Evolutionary conservation across 1,140 invertebrate genomes (phyloP).

Genomic region (Neotoxoptera formosana): DNA sequence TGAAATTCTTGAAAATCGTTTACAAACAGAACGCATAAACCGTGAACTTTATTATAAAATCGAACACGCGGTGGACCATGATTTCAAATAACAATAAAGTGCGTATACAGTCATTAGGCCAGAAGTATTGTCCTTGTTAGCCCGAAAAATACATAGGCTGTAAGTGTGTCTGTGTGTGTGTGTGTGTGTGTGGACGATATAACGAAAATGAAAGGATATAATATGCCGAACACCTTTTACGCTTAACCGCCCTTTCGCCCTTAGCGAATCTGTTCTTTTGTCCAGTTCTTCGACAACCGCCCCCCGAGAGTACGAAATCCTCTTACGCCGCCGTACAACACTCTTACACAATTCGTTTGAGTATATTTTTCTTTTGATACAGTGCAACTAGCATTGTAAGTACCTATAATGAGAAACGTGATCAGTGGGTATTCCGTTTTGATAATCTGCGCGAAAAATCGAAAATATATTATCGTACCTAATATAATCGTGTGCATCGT

Average conservation of each 20-base stretch:
- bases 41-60: not conserved
- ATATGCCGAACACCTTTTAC: not conserved
- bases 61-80: not conserved
- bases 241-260: not conserved
- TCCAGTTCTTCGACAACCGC: not conserved
- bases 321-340: not conserved
- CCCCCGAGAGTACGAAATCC: not conserved
- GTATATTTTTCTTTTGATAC: not conserved
- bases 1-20: not conserved
- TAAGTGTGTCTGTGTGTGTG: not conserved
- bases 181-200: not conserved
- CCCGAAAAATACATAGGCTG: not conserved
- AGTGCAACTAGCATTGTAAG: not conserved
- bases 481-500: not conserved
- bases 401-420: not conserved
- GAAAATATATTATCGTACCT: not conserved
- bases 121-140: not conserved
- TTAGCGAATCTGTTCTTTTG: slow-evolving; percentile 7
- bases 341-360: not conserved
- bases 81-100: not conserved
- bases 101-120: not conserved
- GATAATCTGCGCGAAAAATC: not conserved
- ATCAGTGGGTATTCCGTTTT: not conserved
- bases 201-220: not conserved
- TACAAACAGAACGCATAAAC: not conserved